Base-by-base conservation (phyloP, 2,888 invertebrate species). In the Amorpha juglandis region DNA sequence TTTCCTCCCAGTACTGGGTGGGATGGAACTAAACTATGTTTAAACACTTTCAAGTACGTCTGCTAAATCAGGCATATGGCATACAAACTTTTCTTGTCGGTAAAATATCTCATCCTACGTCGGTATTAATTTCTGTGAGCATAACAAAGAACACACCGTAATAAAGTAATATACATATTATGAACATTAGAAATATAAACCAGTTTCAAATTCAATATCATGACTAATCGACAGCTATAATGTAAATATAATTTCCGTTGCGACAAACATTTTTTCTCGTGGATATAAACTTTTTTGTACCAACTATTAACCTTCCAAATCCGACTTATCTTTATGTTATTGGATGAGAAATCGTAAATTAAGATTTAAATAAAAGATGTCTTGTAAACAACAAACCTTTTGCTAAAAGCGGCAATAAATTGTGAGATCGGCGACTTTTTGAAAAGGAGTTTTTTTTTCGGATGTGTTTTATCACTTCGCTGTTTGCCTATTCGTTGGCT, bases 361-460 rank as follows among this genome's bases (percentile, higher is more conserved):
- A 86, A 86, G 88, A 84, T 89, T 89, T 87, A 89, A 90, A 89
- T 90, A 89, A 90, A 89, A 89, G 85, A 86, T 82, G 87, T 88
- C 89, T 88, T 91, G 90, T 90, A 89, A 91, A 90, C 90, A 90
- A 77, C 88, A 87, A 90, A 91, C 88, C 89, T 91, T 90, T 89
- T 90, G 90, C 90, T 90, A 91, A 91, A 90, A 90, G 90, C 87
- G 81, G 82, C 75, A 86, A 89, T 90, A 90, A 90, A 91, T 90
- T 87, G 80, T 82, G 78, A 75, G 78, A 72, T 77, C 71, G 76
- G 74, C 72, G 70, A 73, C 76, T 77, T 84, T 83, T 75, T 74
- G 75, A 55, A 65, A 55, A 65, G 69, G 73, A 76, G 79, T 87
- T 86, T 73, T 77, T 77, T 76, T 81, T 76, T 21, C 42, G 69